Percentiles rank a stretch among this genome's conserved stretches.
These are phyloP conservation scores for Pelagia noctiluca DNA, from an alignment of 30 jellyfish, hydroid and myxozoan species.

Conservation along the genomic window DNA sequence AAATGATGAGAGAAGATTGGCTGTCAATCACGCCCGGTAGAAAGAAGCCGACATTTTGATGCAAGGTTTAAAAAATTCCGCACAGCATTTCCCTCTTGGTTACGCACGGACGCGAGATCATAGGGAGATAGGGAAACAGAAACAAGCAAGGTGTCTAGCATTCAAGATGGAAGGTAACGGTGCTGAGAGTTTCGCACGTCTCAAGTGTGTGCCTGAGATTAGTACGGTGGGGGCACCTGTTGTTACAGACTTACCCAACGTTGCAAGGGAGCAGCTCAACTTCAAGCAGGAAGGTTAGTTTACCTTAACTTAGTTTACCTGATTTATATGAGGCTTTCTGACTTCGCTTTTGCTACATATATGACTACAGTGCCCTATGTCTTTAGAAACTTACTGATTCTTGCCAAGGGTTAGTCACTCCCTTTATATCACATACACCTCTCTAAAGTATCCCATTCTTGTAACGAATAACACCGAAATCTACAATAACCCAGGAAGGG, in stretches of 20 bases:
- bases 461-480: no score
- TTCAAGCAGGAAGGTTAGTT: background rate
- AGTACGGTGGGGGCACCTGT: background rate
- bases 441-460: no score
- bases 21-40: constrained; percentile 62
- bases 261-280: constrained; percentile 2
- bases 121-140: background rate
- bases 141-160: background rate
- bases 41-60: constrained; percentile 53
- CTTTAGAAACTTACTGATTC: no score
- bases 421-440: no score
- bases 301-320: no score
- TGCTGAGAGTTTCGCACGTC: background rate
- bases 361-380: no score
- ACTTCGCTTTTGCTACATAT: no score
- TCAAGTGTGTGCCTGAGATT: background rate
- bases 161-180: background rate
- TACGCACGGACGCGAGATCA: background rate
- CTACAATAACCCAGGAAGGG: no score
- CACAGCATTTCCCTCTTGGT: constrained; percentile 28
- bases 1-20: constrained; percentile 58
- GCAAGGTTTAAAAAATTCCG: constrained; percentile 32
- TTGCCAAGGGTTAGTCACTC: no score
- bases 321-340: no score
- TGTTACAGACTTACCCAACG: background rate